These are phyloP conservation scores for Aricia artaxerxes DNA, from an alignment of 2,888 invertebrate genomes.

Conservation along the genomic window DNA sequence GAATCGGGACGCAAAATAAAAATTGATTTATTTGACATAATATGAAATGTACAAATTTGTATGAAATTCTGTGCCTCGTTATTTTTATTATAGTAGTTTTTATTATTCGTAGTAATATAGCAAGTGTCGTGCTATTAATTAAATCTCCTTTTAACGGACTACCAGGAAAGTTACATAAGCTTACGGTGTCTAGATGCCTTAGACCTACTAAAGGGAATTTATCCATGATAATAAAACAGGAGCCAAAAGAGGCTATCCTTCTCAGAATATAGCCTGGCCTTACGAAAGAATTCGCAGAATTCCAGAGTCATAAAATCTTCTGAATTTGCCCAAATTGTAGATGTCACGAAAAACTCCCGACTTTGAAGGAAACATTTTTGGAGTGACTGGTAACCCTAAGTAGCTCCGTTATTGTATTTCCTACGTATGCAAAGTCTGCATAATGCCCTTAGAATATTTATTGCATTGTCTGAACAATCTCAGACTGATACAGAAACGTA, in stretches of 20 bases:
- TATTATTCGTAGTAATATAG: too few species aligned
- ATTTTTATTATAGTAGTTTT: too few species aligned
- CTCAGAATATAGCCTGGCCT: neutral
- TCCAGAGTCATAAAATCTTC: neutral
- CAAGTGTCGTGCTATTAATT: too few species aligned
- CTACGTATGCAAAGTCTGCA: conserved; percentile 19
- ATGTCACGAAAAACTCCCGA: neutral
- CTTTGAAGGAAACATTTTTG: neutral
- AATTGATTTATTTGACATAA: too few species aligned
- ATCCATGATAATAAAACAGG: neutral
- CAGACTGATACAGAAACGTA: neutral
- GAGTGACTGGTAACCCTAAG: neutral
- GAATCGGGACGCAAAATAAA: too few species aligned
- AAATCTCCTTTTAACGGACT: neutral
- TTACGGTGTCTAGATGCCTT: neutral
- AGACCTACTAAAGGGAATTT: neutral
- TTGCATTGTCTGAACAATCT: conserved; percentile 20
- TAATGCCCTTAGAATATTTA: conserved; percentile 17
- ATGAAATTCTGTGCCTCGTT: too few species aligned
- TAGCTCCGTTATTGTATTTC: conserved; percentile 8
- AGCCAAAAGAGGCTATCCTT: neutral
- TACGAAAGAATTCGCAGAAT: neutral
- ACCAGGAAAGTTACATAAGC: neutral
- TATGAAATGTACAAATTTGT: too few species aligned
- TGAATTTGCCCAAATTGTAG: neutral